Evolutionary conservation across 2,888 invertebrate species (phyloP), one percentile per base, ranked within the genome.

Genomic region (Allophyes oxyacanthae): DNA sequence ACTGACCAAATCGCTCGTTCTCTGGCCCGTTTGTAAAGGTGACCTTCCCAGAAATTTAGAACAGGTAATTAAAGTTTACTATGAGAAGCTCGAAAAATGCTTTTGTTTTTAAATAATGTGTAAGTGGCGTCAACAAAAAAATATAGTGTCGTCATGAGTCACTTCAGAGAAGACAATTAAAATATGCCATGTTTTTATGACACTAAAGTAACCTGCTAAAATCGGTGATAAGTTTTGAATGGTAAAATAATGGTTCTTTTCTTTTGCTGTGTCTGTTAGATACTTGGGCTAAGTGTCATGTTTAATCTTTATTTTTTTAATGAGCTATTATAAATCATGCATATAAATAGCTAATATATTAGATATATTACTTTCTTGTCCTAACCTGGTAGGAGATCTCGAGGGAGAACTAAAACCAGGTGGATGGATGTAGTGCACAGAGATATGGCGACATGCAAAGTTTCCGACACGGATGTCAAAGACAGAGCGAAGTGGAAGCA

Each of bases 61-160:
- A 66, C 70, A 74, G 74, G 75, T 79, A 84, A 81, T 83, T 83
- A 82, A 76, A 72, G 68, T 68, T 72, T 58, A 77, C 77, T 79
- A 77, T 75, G 74, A 77, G 73, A 68, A 68, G 63, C 51, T 72
- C 54, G 58, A 66, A 77, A 73, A 75, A 54, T 67, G 57, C 64
- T 77, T 72, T 82, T 80, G 75, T 80, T 74, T 78, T 75, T 56
- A 45, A 59, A 58, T 56, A 34, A 36, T 60, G 43, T 50, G 32
- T 60, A 60, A 72, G 66, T 58, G 55, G 56, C 52, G 49, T 37
- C 36, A 45, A 64, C 64, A 64, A 64, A 71, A 50, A 53, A 58
- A 68, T 60, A 20, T 50, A 11, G 13, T 30, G 15, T 37, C n/a
- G 33, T 10, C 49, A 11, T 52, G 20, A 44, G 14, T 56, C 44